phyloP scores from a whole-genome alignment of 2,888 invertebrate species.

The Pseudolycoriella hygida region DNA sequence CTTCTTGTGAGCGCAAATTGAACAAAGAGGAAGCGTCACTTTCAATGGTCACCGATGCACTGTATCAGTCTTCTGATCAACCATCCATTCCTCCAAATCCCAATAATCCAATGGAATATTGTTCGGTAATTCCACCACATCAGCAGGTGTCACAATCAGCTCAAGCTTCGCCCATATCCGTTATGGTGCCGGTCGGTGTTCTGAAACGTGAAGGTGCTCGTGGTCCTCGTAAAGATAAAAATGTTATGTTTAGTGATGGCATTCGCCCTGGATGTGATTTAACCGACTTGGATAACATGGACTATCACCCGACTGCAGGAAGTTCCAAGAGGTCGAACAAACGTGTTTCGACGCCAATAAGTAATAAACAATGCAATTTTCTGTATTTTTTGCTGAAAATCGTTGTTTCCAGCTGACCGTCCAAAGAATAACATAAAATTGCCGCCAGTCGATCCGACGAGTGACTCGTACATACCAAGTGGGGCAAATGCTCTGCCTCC shows the following conservation, averaged over 20 bases:
- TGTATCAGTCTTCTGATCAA: not conserved
- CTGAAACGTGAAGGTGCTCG: conserved; percentile 40
- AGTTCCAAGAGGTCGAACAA: not conserved
- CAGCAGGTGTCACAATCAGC: conserved; percentile 41
- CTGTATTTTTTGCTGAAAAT: too few species aligned
- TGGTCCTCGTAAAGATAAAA: conserved; percentile 39
- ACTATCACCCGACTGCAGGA: conserved; percentile 23
- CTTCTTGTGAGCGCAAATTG: conserved; percentile 45
- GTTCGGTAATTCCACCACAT: conserved; percentile 62
- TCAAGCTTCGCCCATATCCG: conserved; percentile 39
- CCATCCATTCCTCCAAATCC: conserved; percentile 46
- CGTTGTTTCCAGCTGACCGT: too few species aligned
- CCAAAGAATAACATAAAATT: conserved; percentile 11
- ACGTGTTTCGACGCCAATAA: not conserved
- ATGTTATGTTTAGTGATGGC: conserved; percentile 79
- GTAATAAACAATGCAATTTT: too few species aligned
- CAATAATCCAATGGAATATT: conserved; percentile 76
- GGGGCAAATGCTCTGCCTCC: conserved; percentile 37
- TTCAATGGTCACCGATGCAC: not conserved
- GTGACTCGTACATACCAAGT: conserved; percentile 22
- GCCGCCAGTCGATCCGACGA: conserved; percentile 18
- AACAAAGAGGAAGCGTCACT: conserved; percentile 18
- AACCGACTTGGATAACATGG: conserved; percentile 54
- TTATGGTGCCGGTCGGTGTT: conserved; percentile 75
- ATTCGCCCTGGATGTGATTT: conserved; percentile 75